phyloP scores from a whole-genome alignment of 2,797 vertebrate species.

The Cossypha dichroa region DNA sequence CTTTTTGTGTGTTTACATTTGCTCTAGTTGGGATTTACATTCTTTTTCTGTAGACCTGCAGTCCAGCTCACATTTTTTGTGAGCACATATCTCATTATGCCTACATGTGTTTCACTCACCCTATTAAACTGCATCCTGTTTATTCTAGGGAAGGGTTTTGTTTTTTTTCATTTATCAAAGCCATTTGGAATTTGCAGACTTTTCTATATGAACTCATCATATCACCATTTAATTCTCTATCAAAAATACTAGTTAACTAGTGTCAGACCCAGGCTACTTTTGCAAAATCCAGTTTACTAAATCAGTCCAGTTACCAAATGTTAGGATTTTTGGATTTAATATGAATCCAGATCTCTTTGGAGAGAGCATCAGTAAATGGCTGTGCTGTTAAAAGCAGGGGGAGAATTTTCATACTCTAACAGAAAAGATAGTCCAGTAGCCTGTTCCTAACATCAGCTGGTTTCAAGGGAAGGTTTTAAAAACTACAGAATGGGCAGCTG shows the following conservation, averaged over 20 bases:
- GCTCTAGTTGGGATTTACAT: background rate
- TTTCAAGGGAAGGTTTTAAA: conserved; percentile 15
- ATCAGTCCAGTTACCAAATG: background rate
- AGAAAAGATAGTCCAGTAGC: background rate
- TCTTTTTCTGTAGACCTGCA: background rate
- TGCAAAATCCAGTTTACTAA: background rate
- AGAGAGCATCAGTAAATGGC: background rate
- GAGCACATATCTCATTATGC: background rate
- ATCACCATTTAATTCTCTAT: background rate
- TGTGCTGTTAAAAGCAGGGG: background rate
- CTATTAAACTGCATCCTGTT: background rate
- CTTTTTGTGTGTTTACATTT: background rate
- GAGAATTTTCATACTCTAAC: background rate
- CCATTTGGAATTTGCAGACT: background rate
- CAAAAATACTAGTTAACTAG: background rate
- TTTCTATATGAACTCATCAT: background rate
- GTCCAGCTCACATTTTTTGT: background rate
- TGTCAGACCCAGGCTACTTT: background rate
- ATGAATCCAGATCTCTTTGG: background rate
- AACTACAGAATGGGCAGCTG: background rate
- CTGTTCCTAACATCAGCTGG: background rate
- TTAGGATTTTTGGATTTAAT: background rate
- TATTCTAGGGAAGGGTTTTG: background rate
- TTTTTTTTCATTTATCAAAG: background rate
- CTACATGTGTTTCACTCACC: background rate